Evolutionary conservation across 2,797 vertebrate genomes (phyloP).

Genomic region (Gymnocypris eckloni): DNA sequence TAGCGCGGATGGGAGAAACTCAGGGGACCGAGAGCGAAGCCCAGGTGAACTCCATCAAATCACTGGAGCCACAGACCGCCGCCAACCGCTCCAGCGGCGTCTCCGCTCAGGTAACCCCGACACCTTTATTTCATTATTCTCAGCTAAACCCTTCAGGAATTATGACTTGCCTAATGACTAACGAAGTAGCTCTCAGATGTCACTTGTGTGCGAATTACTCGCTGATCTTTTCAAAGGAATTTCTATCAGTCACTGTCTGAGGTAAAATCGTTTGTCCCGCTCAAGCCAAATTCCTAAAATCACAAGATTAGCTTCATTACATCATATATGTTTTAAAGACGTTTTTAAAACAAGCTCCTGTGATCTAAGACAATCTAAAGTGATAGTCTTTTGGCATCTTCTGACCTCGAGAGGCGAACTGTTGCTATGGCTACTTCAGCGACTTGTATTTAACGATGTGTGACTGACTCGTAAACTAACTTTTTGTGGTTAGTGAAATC

Average conservation of each 20-base stretch:
- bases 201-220: neutral
- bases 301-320: neutral
- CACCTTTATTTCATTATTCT: neutral
- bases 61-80: constrained; percentile 84
- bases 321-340: neutral
- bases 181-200: neutral
- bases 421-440: neutral
- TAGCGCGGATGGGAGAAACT: constrained; percentile 85
- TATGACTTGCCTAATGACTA: neutral
- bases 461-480: neutral
- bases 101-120: constrained; percentile 82
- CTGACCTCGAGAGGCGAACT: too few relatives aligned
- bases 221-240: neutral
- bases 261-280: neutral
- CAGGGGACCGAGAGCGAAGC: constrained; percentile 83
- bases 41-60: constrained; percentile 95
- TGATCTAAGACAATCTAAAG: too few relatives aligned
- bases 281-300: neutral
- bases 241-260: neutral
- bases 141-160: neutral
- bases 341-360: neutral
- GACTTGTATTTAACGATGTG: neutral
- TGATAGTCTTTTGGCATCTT: too few relatives aligned
- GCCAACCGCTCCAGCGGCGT: constrained; percentile 82
- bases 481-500: neutral